Conservation (phyloP, 2,797 vertebrate genomes). For the Tapera naevia region DNA sequence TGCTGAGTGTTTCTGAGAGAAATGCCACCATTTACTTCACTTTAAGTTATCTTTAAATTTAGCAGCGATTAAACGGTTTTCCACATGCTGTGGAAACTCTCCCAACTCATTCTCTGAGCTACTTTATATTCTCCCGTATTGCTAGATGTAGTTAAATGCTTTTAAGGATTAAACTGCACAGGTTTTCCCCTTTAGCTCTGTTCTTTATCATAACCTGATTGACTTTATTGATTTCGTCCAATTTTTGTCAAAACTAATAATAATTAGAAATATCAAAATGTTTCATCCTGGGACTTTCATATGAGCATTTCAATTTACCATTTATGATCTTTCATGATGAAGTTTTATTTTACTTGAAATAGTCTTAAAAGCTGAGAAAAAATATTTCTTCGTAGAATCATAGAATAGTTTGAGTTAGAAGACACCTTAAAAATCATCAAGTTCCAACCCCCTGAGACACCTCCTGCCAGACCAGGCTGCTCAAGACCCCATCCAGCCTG, state of each 20-base stretch:
- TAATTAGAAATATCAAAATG: not conserved
- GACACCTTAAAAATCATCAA: too few relatives aligned
- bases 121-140: not conserved
- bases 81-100: not conserved
- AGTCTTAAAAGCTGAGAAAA: not conserved
- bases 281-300: not conserved
- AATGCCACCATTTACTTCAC: fast-evolving
- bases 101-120: not conserved
- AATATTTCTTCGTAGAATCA: not conserved
- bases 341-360: not conserved
- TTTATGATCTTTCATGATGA: not conserved
- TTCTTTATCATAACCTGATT: not conserved
- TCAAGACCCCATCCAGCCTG: too few relatives aligned
- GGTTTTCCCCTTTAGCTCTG: not conserved
- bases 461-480: too few relatives aligned
- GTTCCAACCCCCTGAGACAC: too few relatives aligned
- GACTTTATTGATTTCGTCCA: not conserved
- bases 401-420: too few relatives aligned
- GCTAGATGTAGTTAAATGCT: not conserved
- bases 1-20: not conserved
- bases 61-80: not conserved
- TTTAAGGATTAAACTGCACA: not conserved
- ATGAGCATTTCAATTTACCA: not conserved
- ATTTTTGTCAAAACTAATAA: not conserved
- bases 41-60: not conserved